These are phyloP conservation scores for Rhynchonycteris naso DNA, from an alignment of 2,797 vertebrate species.

Conservation along the genomic window DNA sequence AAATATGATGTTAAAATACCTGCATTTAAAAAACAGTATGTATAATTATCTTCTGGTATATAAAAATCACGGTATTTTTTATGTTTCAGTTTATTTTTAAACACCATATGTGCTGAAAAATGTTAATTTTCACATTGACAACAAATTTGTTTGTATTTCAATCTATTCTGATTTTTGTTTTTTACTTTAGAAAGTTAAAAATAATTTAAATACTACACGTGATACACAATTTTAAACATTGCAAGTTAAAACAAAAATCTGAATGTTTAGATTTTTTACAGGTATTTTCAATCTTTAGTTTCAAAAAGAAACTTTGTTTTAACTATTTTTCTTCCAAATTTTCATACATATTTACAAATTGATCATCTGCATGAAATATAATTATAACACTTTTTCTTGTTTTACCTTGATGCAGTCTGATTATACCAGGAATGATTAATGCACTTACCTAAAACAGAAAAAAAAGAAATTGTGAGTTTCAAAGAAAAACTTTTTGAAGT, in stretches of 20 bases:
- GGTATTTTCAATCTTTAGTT: conserved; percentile 16
- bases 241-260: background rate
- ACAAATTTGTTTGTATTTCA: background rate
- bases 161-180: background rate
- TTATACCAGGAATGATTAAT: conserved; percentile 79
- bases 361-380: background rate
- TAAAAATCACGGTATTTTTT: background rate
- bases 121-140: background rate
- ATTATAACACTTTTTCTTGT: conserved; percentile 55
- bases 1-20: background rate
- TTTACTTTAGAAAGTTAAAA: background rate
- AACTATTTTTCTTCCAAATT: background rate
- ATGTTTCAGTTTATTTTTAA: conserved; percentile 19
- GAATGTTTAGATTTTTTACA: background rate
- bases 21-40: background rate
- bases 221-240: background rate
- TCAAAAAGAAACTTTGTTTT: conserved; percentile 37
- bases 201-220: background rate
- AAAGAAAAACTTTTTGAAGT: background rate
- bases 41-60: background rate
- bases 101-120: background rate
- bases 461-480: conserved; percentile 70
- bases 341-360: conserved; percentile 30
- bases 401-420: conserved; percentile 86
- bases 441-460: conserved; percentile 87